Percentiles rank a stretch among this genome's conserved stretches.
These are phyloP conservation scores for Oncorhynchus tshawytscha DNA, from an alignment of 2,113 vertebrate genomes.

Conservation along the genomic window DNA sequence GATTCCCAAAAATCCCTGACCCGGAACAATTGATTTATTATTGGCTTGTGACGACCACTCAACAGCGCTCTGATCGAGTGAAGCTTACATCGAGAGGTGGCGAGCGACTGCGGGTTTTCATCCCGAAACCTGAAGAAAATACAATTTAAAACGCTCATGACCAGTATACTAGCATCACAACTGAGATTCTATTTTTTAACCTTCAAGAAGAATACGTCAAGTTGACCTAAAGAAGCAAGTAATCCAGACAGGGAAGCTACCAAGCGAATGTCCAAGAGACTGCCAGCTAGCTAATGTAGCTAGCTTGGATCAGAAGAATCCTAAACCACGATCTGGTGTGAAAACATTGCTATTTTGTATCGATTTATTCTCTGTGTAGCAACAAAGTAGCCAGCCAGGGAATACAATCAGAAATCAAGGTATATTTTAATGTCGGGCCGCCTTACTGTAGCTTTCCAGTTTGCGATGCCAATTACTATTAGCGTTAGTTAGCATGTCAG, in stretches of 20 bases:
- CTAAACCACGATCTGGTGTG: constrained; percentile 43
- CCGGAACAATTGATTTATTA: no score
- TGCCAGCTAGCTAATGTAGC: constrained; percentile 43
- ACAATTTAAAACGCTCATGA: constrained; percentile 41
- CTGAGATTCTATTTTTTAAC: constrained; percentile 32
- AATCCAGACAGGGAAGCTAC: constrained; percentile 56
- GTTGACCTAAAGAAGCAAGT: constrained; percentile 47
- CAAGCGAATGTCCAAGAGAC: constrained; percentile 55
- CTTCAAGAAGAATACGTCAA: constrained; percentile 42
- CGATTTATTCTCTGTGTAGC: not conserved
- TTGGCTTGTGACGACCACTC: constrained; percentile 31
- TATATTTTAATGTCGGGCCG: constrained; percentile 3
- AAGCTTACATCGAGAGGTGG: constrained; percentile 65
- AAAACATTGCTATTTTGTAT: not conserved
- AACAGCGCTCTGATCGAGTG: constrained; percentile 70
- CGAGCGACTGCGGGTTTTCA: constrained; percentile 69
- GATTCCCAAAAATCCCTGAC: no score
- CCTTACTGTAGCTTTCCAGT: not conserved
- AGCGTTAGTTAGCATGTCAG: constrained; percentile 8
- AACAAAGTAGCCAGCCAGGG: not conserved
- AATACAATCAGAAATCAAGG: not conserved
- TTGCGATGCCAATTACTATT: constrained; percentile 3
- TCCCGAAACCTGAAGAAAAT: constrained; percentile 51
- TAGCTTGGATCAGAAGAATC: constrained; percentile 26
- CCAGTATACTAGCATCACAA: constrained; percentile 43